Conservation (phyloP, 2,113 vertebrate species). For the Tachycineta bicolor region DNA sequence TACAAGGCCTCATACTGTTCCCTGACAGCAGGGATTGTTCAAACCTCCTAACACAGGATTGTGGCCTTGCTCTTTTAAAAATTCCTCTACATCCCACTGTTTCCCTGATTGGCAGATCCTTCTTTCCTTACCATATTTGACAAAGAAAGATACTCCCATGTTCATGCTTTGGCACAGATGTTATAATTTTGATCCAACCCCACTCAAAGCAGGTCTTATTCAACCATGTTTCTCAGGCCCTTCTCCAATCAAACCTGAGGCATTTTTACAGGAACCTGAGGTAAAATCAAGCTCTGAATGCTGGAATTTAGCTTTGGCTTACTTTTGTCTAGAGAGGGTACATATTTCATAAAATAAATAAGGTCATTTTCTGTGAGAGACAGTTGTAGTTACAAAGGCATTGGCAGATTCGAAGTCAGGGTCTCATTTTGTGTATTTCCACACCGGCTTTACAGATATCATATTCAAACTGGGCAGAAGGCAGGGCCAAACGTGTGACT, state of each 20-base stretch:
- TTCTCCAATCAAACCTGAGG: background rate
- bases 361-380: background rate
- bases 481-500: background rate
- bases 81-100: background rate
- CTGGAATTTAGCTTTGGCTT: background rate
- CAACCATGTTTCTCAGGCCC: background rate
- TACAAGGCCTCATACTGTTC: too few relatives aligned
- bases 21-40: too few relatives aligned
- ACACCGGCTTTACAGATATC: background rate
- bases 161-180: background rate
- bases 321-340: background rate
- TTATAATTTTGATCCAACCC: background rate
- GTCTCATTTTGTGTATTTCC: background rate
- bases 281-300: background rate
- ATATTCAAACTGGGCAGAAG: background rate
- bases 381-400: background rate
- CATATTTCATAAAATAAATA: background rate
- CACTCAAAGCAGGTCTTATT: background rate
- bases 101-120: background rate
- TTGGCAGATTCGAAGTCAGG: background rate
- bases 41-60: too few relatives aligned
- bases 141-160: background rate
- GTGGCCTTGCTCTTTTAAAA: too few relatives aligned
- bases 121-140: background rate
- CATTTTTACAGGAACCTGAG: background rate